Conservation (phyloP, 2,888 invertebrate genomes). For the Anticlea derivata region DNA sequence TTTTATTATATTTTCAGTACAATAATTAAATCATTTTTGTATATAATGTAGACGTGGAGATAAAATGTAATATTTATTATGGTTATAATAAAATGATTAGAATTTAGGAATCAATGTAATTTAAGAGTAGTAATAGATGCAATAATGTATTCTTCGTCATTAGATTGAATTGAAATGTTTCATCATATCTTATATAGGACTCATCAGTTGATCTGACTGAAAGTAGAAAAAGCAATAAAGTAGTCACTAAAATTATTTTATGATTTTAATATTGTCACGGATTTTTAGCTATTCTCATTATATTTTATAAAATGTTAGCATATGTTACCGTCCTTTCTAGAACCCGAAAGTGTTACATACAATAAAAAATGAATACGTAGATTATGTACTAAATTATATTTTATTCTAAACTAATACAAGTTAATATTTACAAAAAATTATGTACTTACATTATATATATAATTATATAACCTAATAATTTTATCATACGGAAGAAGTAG, state of each 20-base stretch:
- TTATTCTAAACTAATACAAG: too few species aligned
- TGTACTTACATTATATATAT: too few species aligned
- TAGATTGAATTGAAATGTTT: slow-evolving; percentile 15
- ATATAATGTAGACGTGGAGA: slow-evolving; percentile 49
- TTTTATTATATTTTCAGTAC: slow-evolving; percentile 52
- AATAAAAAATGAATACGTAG: too few species aligned
- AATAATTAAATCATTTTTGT: slow-evolving; percentile 51
- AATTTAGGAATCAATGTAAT: slow-evolving; percentile 40
- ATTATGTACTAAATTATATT: too few species aligned
- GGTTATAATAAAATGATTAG: slow-evolving; percentile 39
- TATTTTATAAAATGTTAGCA: background rate
- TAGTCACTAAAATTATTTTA: slow-evolving; percentile 4
- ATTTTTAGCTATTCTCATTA: background rate
- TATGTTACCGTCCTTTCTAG: background rate
- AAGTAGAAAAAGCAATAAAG: slow-evolving; percentile 14
- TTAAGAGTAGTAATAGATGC: slow-evolving; percentile 40
- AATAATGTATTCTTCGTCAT: slow-evolving; percentile 37
- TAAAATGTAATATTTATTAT: slow-evolving; percentile 44
- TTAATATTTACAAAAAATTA: too few species aligned
- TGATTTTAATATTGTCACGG: background rate
- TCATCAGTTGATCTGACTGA: slow-evolving; percentile 4
- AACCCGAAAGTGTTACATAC: background rate
- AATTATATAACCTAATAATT: too few species aligned
- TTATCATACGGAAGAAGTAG: too few species aligned
- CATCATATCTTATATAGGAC: slow-evolving; percentile 7